A percentile compares a stretch with the other conserved stretches of the same genome.
Conservation (phyloP, 2,888 invertebrate genomes). For the Psylliodes chrysocephalus region DNA sequence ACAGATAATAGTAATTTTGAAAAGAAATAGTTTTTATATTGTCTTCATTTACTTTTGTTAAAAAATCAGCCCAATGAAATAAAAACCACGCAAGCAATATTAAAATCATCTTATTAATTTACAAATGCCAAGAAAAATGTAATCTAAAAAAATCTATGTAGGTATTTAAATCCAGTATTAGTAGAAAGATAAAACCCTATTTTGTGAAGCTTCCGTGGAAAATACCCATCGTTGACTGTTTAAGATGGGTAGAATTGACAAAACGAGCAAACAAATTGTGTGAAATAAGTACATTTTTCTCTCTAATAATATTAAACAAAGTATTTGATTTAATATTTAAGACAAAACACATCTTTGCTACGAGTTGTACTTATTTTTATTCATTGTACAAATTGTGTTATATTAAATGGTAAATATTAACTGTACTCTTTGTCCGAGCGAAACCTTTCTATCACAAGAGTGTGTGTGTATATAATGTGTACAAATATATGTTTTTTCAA, state of each 20-base stretch:
- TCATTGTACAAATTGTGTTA: constrained; percentile 78
- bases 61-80: too few relatives aligned
- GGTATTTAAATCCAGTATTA: too few relatives aligned
- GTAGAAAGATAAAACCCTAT: too few relatives aligned
- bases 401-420: constrained; percentile 59
- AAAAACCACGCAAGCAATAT: too few relatives aligned
- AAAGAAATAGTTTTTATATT: too few relatives aligned
- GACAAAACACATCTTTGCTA: constrained; percentile 70
- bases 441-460: constrained; percentile 31
- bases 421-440: constrained; percentile 54
- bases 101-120: too few relatives aligned
- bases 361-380: constrained; percentile 76
- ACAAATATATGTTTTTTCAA: constrained; percentile 53
- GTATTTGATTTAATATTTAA: constrained; percentile 36
- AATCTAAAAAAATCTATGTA: too few relatives aligned
- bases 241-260: background rate
- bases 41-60: too few relatives aligned
- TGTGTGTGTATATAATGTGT: constrained; percentile 45
- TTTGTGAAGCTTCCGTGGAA: constrained; percentile 25
- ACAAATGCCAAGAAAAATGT: too few relatives aligned
- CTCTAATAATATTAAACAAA: constrained; percentile 53
- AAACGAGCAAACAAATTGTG: constrained; percentile 51
- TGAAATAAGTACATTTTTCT: constrained; percentile 57
- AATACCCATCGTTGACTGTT: constrained; percentile 22
- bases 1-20: too few relatives aligned